Base-by-base conservation (phyloP, 2,888 invertebrate genomes). In the Zelleria hepariella region DNA sequence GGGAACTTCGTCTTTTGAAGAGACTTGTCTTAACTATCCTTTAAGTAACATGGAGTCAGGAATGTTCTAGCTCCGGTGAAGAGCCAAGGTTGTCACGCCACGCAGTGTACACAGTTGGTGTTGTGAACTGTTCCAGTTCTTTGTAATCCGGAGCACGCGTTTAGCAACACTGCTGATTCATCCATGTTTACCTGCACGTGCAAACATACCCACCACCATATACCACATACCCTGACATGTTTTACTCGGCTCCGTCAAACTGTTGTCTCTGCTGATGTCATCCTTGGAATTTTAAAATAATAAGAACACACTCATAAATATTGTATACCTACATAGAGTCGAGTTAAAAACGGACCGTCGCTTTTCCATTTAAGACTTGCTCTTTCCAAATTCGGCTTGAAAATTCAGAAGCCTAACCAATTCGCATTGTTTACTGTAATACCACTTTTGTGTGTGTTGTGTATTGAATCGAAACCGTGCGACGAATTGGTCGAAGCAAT, bases 91-190 rank as follows among this genome's bases (percentile, higher is more conserved):
- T 61, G 59, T 21, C 61, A 59, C 57, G 62, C 59, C 55, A 57
- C 58, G 67, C 67, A 78, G 68, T 83, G 73, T 82, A 74, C 73
- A 80, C 82, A 82, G 78, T 68, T 81, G 78, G 18, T 58, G 58
- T 49, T 62, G 67, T 70, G 71, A 72, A 68, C 70, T 70, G 72
- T 65, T 67, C 69, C 66, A 71, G 73, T 74, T 74, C 75, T 74
- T 72, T 76, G 73, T 68, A 66, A 69, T 66, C 65, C 64, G 63
- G 64, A 60, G 57, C 62, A 61, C 69, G 67, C 71, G 70, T 69
- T 67, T 69, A 70, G 70, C 72, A 74, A 76, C 67, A 63, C 59
- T 55, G 71, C 73, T 86, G 86, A 86, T 72, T 86, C 86, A 86
- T 25, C 68, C 62, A 60, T 75, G 74, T 80, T 76, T 76, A 72